Evolutionary conservation across 2,113 vertebrate genomes (phyloP).

Genomic region (Antigone vipio): DNA sequence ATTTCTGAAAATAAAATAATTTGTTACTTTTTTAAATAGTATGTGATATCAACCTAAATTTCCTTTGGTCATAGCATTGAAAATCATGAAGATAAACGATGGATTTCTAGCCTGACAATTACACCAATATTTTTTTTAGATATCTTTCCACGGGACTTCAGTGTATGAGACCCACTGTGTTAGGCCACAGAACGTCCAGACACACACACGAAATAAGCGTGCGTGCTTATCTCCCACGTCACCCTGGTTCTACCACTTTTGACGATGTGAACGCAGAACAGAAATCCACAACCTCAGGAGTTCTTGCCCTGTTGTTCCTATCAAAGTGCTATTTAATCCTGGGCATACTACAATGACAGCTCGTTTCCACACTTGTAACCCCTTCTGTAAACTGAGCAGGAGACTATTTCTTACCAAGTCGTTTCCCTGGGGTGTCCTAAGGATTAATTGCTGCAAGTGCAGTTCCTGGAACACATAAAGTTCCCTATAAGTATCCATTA

Average conservation of each 20-base stretch:
- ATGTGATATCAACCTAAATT: neutral
- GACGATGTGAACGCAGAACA: neutral
- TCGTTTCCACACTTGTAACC: neutral
- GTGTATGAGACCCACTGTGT: neutral
- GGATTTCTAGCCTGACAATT: neutral
- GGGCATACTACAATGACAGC: neutral
- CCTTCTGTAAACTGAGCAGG: neutral
- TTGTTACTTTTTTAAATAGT: neutral
- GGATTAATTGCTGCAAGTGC: conserved; percentile 27
- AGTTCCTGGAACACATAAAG: conserved; percentile 32
- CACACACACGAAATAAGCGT: neutral
- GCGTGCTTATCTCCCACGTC: neutral
- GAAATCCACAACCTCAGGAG: neutral
- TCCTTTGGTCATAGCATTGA: neutral
- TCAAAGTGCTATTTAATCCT: neutral
- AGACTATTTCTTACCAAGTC: neutral
- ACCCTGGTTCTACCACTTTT: neutral
- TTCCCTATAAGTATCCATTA: conserved; percentile 19
- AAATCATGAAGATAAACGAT: neutral
- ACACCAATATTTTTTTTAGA: neutral
- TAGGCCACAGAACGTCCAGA: neutral
- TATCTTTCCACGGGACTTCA: neutral
- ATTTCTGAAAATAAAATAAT: neutral
- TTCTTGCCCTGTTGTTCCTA: neutral
- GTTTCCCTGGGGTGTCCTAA: neutral